Conservation (phyloP, 2,888 invertebrate genomes). For the Drosophila phalerata region DNA sequence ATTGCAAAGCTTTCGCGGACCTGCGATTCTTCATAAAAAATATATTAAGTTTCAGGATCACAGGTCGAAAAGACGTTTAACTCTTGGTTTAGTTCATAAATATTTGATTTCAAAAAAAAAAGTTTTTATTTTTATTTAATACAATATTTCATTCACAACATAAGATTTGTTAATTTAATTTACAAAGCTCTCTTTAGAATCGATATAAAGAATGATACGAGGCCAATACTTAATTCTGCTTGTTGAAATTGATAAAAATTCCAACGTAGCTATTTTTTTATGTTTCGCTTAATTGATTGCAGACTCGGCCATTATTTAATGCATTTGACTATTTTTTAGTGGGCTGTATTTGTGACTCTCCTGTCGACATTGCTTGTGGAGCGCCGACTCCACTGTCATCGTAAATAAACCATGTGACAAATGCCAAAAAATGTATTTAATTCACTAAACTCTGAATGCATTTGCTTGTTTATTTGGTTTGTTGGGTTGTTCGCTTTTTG, state of each 20-base stretch:
- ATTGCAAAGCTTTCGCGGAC: not conserved
- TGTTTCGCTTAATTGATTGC: conserved; percentile 56
- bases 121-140: too few relatives aligned
- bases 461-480: conserved; percentile 16
- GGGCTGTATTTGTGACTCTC: not conserved
- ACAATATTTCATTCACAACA: too few relatives aligned
- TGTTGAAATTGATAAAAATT: not conserved
- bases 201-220: too few relatives aligned
- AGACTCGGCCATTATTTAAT: conserved; percentile 44
- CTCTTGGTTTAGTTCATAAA: not conserved
- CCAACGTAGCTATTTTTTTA: conserved; percentile 1
- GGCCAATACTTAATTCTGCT: not conserved
- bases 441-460: conserved; percentile 59
- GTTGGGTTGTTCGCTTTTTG: not conserved
- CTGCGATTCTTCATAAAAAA: not conserved
- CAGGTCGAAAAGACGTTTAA: not conserved
- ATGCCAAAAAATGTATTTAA: conserved; percentile 53
- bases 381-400: conserved; percentile 22
- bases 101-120: too few relatives aligned
- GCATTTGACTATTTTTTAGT: conserved; percentile 20
- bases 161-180: too few relatives aligned
- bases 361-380: not conserved
- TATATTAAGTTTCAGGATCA: not conserved
- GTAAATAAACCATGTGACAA: conserved; percentile 61
- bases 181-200: too few relatives aligned